These are phyloP conservation scores for Disparrhopalites patrizii DNA, from an alignment of 2,888 invertebrate species.

Conservation along the genomic window DNA sequence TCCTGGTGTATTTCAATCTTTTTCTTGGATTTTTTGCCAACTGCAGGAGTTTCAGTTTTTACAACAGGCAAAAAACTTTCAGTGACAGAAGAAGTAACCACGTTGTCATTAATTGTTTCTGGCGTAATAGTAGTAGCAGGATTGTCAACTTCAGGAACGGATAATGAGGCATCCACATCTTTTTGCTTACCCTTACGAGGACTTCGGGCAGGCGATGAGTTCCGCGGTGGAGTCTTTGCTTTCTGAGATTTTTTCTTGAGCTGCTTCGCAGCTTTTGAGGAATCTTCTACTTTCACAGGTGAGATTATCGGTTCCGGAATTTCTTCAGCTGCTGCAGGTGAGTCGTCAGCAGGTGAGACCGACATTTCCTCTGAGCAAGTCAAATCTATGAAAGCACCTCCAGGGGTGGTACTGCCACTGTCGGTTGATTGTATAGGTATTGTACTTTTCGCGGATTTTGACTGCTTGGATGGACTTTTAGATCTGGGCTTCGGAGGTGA, in stretches of 20 bases:
- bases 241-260: neutral
- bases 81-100: no score
- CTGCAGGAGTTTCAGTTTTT: no score
- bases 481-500: neutral
- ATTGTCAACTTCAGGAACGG: no score
- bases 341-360: neutral
- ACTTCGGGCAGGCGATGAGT: neutral
- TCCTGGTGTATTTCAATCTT: no score
- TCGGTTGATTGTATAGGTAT: neutral
- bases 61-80: no score
- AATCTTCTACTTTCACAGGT: neutral
- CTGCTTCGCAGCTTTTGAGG: no score
- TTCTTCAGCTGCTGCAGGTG: neutral
- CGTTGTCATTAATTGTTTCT: no score
- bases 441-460: neutral
- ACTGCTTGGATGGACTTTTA: neutral
- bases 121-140: no score
- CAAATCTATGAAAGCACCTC: no score
- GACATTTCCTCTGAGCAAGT: neutral
- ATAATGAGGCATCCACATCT: no score
- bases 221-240: neutral
- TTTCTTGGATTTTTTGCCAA: no score
- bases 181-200: neutral
- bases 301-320: neutral
- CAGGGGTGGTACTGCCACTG: no score